Conservation (phyloP, 2,797 vertebrate species). For the Cuniculus paca region DNA sequence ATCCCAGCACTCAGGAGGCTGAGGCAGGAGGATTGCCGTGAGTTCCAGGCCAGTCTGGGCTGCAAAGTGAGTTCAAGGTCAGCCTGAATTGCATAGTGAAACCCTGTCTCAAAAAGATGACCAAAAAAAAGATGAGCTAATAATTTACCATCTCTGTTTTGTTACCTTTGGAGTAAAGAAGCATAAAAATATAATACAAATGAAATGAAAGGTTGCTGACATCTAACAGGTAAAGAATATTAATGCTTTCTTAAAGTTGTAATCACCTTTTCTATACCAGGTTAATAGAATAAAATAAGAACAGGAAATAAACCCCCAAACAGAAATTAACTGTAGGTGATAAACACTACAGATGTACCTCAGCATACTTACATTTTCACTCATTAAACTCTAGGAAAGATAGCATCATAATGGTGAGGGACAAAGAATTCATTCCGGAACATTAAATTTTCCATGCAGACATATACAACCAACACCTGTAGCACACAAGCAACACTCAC, state of each 20-base stretch:
- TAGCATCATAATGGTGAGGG: constrained; percentile 38
- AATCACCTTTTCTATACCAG: constrained; percentile 43
- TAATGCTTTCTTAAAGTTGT: constrained; percentile 16
- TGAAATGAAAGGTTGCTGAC: background rate
- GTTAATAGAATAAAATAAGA: constrained; percentile 30
- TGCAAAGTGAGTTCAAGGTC: background rate
- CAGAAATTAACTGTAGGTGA: constrained; percentile 14
- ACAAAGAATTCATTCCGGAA: constrained; percentile 43
- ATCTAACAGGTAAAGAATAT: constrained; percentile 17
- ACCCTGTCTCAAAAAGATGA: background rate
- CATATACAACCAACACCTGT: constrained; percentile 27
- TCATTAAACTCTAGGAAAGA: constrained; percentile 50
- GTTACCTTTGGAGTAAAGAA: constrained; percentile 37
- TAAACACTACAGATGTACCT: constrained; percentile 9
- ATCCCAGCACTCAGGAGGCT: background rate
- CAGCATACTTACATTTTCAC: constrained; percentile 32
- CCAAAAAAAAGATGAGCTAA: background rate
- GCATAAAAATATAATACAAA: constrained; percentile 37
- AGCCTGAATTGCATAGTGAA: background rate
- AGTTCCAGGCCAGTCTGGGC: background rate
- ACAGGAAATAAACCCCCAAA: constrained; percentile 16
- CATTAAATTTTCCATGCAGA: constrained; percentile 50
- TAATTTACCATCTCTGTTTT: constrained; percentile 28
- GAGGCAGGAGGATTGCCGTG: background rate
- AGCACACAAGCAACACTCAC: constrained; percentile 20